Percentiles rank a stretch among this genome's conserved stretches.
phyloP scores from a whole-genome alignment of 2,888 invertebrate species.

The Dione vanillae region DNA sequence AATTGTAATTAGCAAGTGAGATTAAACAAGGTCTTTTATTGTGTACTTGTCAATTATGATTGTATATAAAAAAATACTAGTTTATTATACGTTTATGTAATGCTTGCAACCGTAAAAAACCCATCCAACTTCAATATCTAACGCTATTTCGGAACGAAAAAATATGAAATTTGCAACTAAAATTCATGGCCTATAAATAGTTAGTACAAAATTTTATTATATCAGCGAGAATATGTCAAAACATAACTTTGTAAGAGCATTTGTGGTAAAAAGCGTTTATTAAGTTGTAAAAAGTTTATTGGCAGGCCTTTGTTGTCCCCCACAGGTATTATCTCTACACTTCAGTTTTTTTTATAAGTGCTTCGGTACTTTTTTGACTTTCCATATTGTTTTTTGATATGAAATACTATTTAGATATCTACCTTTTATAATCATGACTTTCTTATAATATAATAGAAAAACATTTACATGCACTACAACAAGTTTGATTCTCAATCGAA shows the following conservation, averaged over 20 bases:
- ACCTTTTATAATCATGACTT: too few species aligned
- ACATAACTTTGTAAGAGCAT: conserved; percentile 16
- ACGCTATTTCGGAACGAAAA: not conserved
- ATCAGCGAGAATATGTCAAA: conserved; percentile 9
- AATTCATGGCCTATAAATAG: conserved; percentile 15
- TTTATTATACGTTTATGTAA: too few species aligned
- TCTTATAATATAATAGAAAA: too few species aligned
- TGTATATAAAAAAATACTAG: too few species aligned
- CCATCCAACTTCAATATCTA: not conserved
- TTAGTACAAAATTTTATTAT: conserved; percentile 12
- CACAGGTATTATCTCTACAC: conserved; percentile 51
- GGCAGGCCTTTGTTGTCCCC: conserved; percentile 54
- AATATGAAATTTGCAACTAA: conserved; percentile 12
- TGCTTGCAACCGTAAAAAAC: too few species aligned
- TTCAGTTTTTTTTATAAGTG: not conserved
- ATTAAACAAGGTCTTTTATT: too few species aligned
- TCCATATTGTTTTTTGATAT: not conserved
- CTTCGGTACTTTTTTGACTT: not conserved
- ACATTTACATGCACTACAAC: too few species aligned
- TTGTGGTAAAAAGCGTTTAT: conserved; percentile 38
- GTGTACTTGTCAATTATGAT: too few species aligned
- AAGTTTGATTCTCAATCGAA: too few species aligned
- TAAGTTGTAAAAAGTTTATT: conserved; percentile 43
- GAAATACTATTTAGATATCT: not conserved
- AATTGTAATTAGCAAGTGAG: too few species aligned